Conservation (phyloP, 2,888 invertebrate genomes). For the Archips crataeganus region DNA sequence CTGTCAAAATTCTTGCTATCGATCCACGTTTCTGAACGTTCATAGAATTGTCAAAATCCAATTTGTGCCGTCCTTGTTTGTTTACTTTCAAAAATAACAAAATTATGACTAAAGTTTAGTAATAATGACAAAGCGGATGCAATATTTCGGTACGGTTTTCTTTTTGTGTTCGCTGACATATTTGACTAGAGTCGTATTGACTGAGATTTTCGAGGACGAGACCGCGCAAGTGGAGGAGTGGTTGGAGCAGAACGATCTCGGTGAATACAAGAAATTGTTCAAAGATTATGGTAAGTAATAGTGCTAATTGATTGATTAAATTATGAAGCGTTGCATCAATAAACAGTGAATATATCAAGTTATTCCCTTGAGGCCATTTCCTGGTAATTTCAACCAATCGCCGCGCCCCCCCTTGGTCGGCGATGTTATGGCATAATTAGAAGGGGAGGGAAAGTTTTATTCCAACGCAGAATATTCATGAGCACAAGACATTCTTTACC, state of each 20-base stretch:
- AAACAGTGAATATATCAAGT: not conserved
- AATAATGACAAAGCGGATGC: slow-evolving; percentile 71
- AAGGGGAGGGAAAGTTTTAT: slow-evolving; percentile 36
- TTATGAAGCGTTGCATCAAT: slow-evolving; percentile 1
- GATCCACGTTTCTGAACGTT: slow-evolving; percentile 41
- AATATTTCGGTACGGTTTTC: slow-evolving; percentile 67
- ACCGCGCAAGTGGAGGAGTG: slow-evolving; percentile 89
- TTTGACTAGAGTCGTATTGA: slow-evolving; percentile 68
- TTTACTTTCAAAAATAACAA: slow-evolving; percentile 49
- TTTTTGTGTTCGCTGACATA: slow-evolving; percentile 71
- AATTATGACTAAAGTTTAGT: slow-evolving; percentile 63
- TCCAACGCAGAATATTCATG: slow-evolving; percentile 21
- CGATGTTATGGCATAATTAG: slow-evolving; percentile 11
- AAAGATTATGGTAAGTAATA: slow-evolving; percentile 88
- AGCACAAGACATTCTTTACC: slow-evolving; percentile 17
- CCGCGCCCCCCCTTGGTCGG: slow-evolving; percentile 11
- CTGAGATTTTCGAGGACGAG: slow-evolving; percentile 82
- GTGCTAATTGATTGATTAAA: slow-evolving; percentile 14
- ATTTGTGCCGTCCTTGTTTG: slow-evolving; percentile 46
- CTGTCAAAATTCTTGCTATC: slow-evolving; percentile 34
- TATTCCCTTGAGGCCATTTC: slow-evolving; percentile 6
- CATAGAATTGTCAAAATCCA: slow-evolving; percentile 44
- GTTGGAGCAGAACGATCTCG: slow-evolving; percentile 90
- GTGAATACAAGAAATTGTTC: slow-evolving; percentile 89
- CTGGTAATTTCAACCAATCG: slow-evolving; percentile 6